phyloP scores from a whole-genome alignment of 2,113 vertebrate genomes.

The Platysternon megacephalum region DNA sequence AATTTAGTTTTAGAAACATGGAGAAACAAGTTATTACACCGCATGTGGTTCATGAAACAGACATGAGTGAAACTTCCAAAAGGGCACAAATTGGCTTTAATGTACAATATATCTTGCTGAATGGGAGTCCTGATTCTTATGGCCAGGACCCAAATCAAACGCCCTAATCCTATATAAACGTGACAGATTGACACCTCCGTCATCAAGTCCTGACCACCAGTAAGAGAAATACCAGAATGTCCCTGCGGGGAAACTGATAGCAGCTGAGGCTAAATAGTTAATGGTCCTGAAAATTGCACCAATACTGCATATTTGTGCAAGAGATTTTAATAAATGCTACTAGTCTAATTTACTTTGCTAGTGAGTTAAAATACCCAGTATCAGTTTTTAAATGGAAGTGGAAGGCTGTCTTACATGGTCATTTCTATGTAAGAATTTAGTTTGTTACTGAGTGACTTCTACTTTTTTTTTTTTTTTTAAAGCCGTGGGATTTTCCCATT shows the following conservation, averaged over 20 bases:
- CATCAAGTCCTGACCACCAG: neutral
- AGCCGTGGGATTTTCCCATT: neutral
- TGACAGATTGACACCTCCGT: neutral
- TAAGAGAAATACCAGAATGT: neutral
- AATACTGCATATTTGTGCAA: neutral
- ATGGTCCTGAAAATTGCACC: neutral
- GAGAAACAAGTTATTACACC: too few relatives aligned
- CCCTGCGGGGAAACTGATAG: neutral
- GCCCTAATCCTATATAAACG: too few relatives aligned
- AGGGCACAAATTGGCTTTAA: neutral
- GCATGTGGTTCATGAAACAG: too few relatives aligned
- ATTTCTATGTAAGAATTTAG: neutral
- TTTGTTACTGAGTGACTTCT: neutral
- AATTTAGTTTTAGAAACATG: too few relatives aligned
- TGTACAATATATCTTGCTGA: neutral
- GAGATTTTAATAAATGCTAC: neutral
- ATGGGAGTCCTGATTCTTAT: neutral
- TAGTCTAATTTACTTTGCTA: neutral
- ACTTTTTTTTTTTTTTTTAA: rapidly evolving
- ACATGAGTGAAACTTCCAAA: neutral
- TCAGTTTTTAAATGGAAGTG: neutral
- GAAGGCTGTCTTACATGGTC: neutral
- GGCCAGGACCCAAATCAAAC: neutral
- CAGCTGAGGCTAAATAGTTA: neutral
- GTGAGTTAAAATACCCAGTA: neutral